Evolutionary conservation across 2,113 vertebrate genomes (phyloP).

Genomic region (Cettia cetti): DNA sequence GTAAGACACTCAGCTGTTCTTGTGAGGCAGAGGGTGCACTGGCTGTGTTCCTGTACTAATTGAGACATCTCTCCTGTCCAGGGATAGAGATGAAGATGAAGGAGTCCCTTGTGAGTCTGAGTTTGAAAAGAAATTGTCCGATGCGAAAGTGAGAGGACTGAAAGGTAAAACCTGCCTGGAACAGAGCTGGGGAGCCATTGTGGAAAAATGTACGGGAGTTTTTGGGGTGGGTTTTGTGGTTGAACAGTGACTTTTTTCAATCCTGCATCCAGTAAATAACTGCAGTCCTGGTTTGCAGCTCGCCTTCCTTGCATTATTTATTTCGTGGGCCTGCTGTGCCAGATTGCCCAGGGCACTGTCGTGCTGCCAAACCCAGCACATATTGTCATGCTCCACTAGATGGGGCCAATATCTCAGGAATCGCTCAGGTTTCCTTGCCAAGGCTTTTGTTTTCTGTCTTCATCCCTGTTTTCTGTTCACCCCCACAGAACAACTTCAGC

Average conservation of each 20-base stretch:
- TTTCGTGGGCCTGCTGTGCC: neutral
- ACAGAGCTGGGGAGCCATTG: neutral
- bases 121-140: conserved; percentile 87
- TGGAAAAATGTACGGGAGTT: neutral
- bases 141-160: conserved; percentile 86
- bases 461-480: neutral
- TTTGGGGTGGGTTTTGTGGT: neutral
- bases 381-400: conserved; percentile 35
- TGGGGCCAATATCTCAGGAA: conserved; percentile 12
- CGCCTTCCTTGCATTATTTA: neutral
- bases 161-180: conserved; percentile 80
- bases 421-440: fast-evolving
- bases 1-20: conserved; percentile 69
- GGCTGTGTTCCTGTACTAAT: neutral
- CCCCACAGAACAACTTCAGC: conserved; percentile 83
- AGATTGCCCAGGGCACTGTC: neutral
- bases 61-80: conserved; percentile 22
- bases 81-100: conserved; percentile 95
- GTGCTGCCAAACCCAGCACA: neutral
- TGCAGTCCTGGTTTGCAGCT: neutral
- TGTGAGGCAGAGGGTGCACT: neutral
- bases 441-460: neutral
- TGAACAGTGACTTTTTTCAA: neutral
- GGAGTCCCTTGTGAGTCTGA: conserved; percentile 94
- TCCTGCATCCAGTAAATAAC: neutral